Percentiles rank a stretch among this genome's conserved stretches.
Evolutionary conservation across 2,888 invertebrate genomes (phyloP).

Genomic region (Oxycera nigricornis): DNA sequence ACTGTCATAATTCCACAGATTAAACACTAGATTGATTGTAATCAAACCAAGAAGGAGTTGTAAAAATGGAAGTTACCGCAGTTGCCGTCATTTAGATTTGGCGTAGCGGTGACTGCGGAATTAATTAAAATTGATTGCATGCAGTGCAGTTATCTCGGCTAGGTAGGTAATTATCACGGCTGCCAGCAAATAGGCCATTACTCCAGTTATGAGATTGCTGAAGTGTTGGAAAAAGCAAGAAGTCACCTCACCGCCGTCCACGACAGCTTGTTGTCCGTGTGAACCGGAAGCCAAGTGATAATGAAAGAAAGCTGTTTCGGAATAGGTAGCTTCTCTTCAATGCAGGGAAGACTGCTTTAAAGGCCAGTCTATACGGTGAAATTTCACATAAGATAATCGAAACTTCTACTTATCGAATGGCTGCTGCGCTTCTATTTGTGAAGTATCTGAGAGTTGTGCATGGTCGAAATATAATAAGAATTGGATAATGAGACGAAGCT

Average conservation of each 20-base stretch:
- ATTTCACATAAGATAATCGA: too few relatives aligned
- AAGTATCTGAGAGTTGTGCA: too few relatives aligned
- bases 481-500: too few relatives aligned
- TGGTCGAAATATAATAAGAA: background rate
- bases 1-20: too few relatives aligned
- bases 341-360: background rate
- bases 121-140: conserved; percentile 47
- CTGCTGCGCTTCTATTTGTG: background rate
- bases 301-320: conserved; percentile 26
- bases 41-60: background rate
- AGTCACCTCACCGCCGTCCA: conserved; percentile 20
- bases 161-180: conserved; percentile 45
- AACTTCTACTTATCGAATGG: too few relatives aligned
- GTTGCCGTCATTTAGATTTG: background rate
- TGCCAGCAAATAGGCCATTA: conserved; percentile 40
- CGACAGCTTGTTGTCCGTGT: conserved; percentile 30
- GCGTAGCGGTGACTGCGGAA: conserved; percentile 40
- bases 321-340: conserved; percentile 2
- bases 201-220: conserved; percentile 36
- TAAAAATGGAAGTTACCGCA: background rate
- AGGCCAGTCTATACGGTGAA: background rate
- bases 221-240: conserved; percentile 17
- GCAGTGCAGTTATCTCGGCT: conserved; percentile 41
- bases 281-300: conserved; percentile 33
- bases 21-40: background rate